phyloP scores from a whole-genome alignment of 2,888 invertebrate species.

The Oxystoma pomonae region DNA sequence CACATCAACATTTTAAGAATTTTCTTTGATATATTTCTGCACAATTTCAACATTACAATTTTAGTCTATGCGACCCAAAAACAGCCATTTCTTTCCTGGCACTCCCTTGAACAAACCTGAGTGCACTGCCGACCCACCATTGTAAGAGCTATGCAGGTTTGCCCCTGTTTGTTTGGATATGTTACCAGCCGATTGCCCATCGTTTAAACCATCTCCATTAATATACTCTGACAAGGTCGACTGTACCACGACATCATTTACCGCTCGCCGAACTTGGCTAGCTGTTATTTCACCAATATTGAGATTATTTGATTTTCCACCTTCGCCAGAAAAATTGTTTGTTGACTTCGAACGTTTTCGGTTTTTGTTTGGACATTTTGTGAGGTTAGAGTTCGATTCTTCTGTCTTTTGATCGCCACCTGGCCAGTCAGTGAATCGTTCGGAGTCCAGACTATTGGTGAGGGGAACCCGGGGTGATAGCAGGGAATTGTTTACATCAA shows the following conservation, averaged over 20 bases:
- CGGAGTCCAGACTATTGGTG: not conserved
- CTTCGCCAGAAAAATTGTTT: not conserved
- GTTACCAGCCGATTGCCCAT: not conserved
- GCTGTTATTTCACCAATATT: not conserved
- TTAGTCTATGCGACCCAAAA: not conserved
- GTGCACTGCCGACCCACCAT: not conserved
- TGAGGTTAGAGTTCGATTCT: not conserved
- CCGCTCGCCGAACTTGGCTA: not conserved
- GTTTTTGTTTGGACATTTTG: not conserved
- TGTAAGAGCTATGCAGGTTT: not conserved
- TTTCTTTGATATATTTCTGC: not conserved
- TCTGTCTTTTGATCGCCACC: not conserved
- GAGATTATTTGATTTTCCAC: not conserved
- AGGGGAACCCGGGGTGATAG: not conserved
- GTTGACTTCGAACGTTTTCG: not conserved
- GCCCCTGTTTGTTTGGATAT: not conserved
- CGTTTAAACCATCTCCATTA: not conserved
- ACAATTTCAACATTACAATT: not conserved
- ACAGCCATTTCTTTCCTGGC: not conserved
- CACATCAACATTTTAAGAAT: not conserved
- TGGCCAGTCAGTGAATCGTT: not conserved
- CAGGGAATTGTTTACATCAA: not conserved
- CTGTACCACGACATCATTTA: not conserved
- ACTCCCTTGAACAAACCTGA: not conserved
- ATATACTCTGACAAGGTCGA: not conserved